A percentile compares a stretch with the other conserved stretches of the same genome.
phyloP scores from a whole-genome alignment of 2,113 vertebrate species.

The Phasianus colchicus region DNA sequence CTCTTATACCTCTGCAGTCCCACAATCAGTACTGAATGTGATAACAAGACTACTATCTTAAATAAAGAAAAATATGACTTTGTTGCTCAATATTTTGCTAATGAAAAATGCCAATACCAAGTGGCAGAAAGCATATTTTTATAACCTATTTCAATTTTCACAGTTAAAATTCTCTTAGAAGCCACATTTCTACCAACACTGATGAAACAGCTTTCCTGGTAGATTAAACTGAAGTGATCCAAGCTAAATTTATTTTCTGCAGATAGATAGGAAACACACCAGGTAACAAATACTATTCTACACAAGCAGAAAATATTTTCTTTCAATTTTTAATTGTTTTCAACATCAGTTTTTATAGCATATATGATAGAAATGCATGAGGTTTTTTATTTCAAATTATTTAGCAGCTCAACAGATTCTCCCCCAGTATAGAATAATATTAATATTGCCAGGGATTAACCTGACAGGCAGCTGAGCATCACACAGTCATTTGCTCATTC shows the following conservation, averaged over 20 bases:
- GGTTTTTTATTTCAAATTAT: background rate
- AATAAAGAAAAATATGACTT: background rate
- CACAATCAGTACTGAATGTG: background rate
- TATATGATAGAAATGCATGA: rapidly evolving
- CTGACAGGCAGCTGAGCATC: no score
- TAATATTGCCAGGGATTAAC: background rate
- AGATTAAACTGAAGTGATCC: background rate
- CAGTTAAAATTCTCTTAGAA: background rate
- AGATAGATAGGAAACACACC: background rate
- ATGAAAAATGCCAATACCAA: background rate
- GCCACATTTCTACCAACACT: background rate
- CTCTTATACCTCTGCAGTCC: background rate
- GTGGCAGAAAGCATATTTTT: background rate
- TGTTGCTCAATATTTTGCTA: background rate
- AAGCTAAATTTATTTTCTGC: background rate
- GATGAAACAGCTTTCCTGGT: background rate
- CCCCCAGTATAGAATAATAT: background rate
- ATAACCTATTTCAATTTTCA: background rate
- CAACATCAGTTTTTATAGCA: background rate
- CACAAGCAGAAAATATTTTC: background rate
- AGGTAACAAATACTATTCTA: background rate
- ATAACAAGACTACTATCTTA: background rate
- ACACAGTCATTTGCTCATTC: no score
- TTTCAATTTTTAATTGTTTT: background rate
- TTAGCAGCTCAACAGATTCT: background rate